Conservation (phyloP, 1,140 invertebrate species). For the Ptiloglossa arizonensis region DNA sequence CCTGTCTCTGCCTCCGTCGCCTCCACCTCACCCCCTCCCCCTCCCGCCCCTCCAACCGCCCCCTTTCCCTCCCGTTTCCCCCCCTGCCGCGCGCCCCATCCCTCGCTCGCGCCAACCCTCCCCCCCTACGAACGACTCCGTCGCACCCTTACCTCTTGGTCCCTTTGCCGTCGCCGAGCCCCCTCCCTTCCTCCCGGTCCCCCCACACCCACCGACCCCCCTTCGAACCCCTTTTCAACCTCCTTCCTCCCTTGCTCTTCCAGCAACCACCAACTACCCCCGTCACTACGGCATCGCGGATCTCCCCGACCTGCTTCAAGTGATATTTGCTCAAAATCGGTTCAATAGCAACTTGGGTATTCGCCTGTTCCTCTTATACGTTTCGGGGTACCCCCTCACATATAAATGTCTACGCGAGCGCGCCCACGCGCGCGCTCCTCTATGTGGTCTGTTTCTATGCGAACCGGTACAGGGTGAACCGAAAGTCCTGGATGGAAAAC, state of each 20-base stretch:
- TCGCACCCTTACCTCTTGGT: conserved; percentile 58
- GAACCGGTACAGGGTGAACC: background rate
- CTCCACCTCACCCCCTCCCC: conserved; percentile 38
- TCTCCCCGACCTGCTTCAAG: conserved; percentile 78
- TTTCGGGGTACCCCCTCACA: conserved; percentile 57
- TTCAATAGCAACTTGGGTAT: conserved; percentile 82
- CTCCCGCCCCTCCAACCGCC: conserved; percentile 10
- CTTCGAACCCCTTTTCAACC: conserved; percentile 27
- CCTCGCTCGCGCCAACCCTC: background rate
- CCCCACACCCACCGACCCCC: too few relatives aligned
- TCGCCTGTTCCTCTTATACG: conserved; percentile 80
- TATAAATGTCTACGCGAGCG: conserved; percentile 48
- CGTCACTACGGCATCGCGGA: conserved; percentile 68
- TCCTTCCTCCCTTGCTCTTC: conserved; percentile 55
- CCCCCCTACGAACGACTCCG: conserved; percentile 8
- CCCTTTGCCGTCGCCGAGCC: conserved; percentile 36
- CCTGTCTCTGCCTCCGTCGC: conserved; percentile 51
- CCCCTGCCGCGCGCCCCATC: too few relatives aligned
- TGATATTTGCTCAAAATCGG: conserved; percentile 83
- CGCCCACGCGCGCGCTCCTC: too few relatives aligned
- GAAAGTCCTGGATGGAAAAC: too few relatives aligned
- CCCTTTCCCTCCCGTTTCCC: background rate
- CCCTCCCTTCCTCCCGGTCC: conserved; percentile 52
- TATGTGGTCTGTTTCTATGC: background rate
- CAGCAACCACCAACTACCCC: conserved; percentile 55